Evolutionary conservation across 1,140 invertebrate genomes (phyloP).

Genomic region (Platorchestia sp.): DNA sequence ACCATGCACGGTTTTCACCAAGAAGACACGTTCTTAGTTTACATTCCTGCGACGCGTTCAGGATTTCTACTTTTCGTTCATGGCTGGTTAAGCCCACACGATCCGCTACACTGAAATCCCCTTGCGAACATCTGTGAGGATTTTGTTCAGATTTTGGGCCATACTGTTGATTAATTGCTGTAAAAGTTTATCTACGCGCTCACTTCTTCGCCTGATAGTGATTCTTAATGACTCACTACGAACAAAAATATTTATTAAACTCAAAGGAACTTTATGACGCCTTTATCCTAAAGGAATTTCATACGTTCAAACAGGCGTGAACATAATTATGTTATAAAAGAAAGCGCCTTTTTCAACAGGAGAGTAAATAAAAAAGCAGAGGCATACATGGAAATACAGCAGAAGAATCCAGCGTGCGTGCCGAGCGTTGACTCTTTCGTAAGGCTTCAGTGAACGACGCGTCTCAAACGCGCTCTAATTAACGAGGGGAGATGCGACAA

Average conservation of each 20-base stretch:
- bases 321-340: not conserved
- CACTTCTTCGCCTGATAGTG: not conserved
- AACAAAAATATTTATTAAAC: not conserved
- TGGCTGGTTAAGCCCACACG: not conserved
- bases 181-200: not conserved
- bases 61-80: not conserved
- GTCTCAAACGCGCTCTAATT: slow-evolving; percentile 35
- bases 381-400: not conserved
- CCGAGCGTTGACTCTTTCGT: not conserved
- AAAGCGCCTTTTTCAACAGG: no score
- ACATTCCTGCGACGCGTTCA: not conserved
- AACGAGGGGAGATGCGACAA: slow-evolving; percentile 33
- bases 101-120: not conserved
- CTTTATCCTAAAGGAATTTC: not conserved
- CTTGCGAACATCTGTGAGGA: not conserved
- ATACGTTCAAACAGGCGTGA: not conserved
- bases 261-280: not conserved
- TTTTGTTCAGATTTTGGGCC: not conserved
- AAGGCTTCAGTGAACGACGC: not conserved
- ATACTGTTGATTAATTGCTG: no score
- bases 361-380: not conserved
- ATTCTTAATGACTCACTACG: not conserved
- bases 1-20: not conserved
- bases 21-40: not conserved
- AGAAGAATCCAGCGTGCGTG: not conserved